Evolutionary conservation across 1,140 invertebrate genomes (phyloP).

Genomic region (Batillaria attramentaria): DNA sequence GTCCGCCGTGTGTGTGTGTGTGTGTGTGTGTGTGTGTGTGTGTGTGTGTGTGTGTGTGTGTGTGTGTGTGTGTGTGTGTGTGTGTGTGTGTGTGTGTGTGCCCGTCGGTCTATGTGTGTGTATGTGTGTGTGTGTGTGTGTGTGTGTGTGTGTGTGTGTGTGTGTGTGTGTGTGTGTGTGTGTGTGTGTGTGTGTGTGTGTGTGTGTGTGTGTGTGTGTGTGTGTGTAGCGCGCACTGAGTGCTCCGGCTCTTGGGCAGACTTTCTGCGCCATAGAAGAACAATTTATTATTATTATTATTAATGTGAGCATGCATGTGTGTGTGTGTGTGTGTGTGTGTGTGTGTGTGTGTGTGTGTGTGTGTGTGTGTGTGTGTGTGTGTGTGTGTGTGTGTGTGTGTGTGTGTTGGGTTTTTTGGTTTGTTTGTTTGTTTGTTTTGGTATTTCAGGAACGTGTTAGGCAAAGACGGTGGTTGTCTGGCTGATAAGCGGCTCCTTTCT

Average conservation of each 20-base stretch:
- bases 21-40: neutral
- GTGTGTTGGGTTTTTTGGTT: neutral
- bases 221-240: neutral
- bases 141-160: constrained; percentile 13
- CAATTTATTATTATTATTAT: too few species aligned
- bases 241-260: too few species aligned
- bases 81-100: neutral
- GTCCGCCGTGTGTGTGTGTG: neutral
- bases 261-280: too few species aligned
- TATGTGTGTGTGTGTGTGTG: neutral
- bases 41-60: neutral
- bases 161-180: constrained; percentile 17
- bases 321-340: neutral
- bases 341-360: neutral
- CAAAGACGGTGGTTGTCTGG: too few species aligned
- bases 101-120: neutral
- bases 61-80: constrained; percentile 21
- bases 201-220: neutral
- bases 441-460: too few species aligned
- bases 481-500: too few species aligned
- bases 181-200: constrained; percentile 1
- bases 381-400: neutral
- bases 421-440: too few species aligned
- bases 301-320: neutral
- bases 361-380: constrained; percentile 3